These are phyloP conservation scores for Heterodera carotae DNA, from an alignment of 1,140 invertebrate genomes.

Conservation along the genomic window DNA sequence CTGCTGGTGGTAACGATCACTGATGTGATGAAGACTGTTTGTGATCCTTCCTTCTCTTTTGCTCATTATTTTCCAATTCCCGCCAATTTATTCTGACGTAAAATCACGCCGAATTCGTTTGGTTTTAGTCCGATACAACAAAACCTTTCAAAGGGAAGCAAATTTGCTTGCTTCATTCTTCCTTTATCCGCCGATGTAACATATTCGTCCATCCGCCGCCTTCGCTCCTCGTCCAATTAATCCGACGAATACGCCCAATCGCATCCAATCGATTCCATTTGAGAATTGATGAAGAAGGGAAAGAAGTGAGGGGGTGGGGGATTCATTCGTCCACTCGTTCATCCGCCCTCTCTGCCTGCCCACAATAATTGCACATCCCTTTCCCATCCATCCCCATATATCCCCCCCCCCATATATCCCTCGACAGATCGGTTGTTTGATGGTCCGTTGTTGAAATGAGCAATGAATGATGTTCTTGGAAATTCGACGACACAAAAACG, in stretches of 20 bases:
- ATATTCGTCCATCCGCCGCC: not conserved
- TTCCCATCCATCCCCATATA: no score
- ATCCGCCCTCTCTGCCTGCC: not conserved
- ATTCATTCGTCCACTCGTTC: not conserved
- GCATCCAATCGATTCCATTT: not conserved
- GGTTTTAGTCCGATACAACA: not conserved
- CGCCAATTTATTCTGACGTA: no score
- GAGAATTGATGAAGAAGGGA: no score
- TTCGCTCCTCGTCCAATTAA: constrained; percentile 9
- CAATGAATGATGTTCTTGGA: not conserved
- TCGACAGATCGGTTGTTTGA: not conserved
- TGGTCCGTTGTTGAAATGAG: not conserved
- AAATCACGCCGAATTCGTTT: no score
- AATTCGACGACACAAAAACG: not conserved
- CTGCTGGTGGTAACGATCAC: no score
- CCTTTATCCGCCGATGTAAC: not conserved
- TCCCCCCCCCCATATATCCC: not conserved
- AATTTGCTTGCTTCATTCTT: not conserved
- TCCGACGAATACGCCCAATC: not conserved
- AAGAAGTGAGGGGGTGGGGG: no score
- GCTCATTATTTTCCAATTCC: no score
- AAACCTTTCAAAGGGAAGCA: not conserved
- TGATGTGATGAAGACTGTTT: no score
- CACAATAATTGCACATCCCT: not conserved
- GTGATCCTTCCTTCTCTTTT: no score